These are phyloP conservation scores for Odontesthes bonariensis DNA, from an alignment of 2,113 vertebrate species.

Conservation along the genomic window DNA sequence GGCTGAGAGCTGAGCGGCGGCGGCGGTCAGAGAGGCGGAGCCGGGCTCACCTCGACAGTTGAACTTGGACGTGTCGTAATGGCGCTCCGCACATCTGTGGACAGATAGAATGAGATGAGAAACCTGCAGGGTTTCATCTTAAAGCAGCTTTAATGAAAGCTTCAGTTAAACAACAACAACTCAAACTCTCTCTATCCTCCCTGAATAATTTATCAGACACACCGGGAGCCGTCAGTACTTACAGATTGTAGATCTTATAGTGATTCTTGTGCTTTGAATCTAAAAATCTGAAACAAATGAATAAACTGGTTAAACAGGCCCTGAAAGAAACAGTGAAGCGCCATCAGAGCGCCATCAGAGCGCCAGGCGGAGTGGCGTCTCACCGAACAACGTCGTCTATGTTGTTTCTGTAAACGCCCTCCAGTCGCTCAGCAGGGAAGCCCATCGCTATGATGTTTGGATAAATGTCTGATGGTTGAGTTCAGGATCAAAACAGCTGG, in stretches of 20 bases:
- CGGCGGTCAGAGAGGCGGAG: background rate
- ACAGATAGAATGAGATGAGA: background rate
- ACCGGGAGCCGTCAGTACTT: constrained; percentile 78
- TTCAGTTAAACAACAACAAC: too few species aligned
- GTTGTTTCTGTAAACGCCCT: constrained; percentile 98
- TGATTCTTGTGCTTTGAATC: constrained; percentile 99
- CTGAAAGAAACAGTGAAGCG: too few species aligned
- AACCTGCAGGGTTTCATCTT: too few species aligned
- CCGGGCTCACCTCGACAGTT: constrained; percentile 91
- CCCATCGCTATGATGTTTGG: constrained; percentile 99
- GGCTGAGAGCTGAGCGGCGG: too few species aligned
- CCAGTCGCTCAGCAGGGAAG: constrained; percentile 96
- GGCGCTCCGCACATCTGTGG: constrained; percentile 94
- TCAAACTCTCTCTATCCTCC: too few species aligned
- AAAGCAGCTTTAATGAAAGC: too few species aligned
- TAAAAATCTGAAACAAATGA: constrained; percentile 88
- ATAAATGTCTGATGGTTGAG: constrained; percentile 90
- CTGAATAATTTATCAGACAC: too few species aligned
- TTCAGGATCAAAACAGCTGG: constrained; percentile 77
- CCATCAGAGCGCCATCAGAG: background rate
- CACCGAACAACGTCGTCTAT: constrained; percentile 98
- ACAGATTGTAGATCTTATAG: constrained; percentile 99
- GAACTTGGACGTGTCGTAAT: constrained; percentile 98
- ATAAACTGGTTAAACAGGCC: background rate
- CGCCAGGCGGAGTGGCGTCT: constrained; percentile 44